Percentiles rank a stretch among this genome's conserved stretches.
phyloP scores from a whole-genome alignment of 2,113 vertebrate species.

The Larimichthys polyactis region DNA sequence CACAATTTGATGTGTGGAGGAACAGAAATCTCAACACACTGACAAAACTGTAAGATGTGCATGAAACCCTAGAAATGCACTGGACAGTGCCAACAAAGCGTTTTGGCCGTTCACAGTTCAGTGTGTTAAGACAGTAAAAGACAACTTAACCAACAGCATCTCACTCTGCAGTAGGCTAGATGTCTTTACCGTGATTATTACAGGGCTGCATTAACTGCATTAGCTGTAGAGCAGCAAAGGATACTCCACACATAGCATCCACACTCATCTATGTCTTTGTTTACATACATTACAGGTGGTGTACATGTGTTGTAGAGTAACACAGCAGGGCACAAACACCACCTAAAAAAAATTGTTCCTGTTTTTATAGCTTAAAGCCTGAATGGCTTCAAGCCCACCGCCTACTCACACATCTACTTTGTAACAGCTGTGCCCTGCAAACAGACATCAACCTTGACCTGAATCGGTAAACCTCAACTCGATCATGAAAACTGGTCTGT shows the following conservation, averaged over 20 bases:
- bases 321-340: neutral
- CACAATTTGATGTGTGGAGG: neutral
- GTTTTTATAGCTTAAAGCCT: neutral
- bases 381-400: neutral
- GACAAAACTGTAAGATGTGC: neutral
- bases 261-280: neutral
- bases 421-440: constrained; percentile 26
- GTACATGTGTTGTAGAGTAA: too few species aligned
- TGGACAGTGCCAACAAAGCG: neutral
- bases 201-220: neutral
- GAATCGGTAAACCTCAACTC: constrained; percentile 28
- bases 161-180: constrained; percentile 7
- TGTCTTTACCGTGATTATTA: constrained; percentile 18
- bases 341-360: neutral
- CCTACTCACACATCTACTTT: constrained; percentile 10
- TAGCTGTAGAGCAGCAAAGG: neutral
- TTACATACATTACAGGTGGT: neutral
- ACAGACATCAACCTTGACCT: constrained; percentile 28
- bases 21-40: neutral
- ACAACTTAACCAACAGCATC: constrained; percentile 10
- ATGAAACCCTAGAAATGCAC: neutral
- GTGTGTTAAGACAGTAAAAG: constrained; percentile 9
- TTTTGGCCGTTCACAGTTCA: neutral
- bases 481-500: constrained; percentile 11
- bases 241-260: neutral